phyloP scores from a whole-genome alignment of 2,113 vertebrate genomes.

The Pseudopipra pipra region DNA sequence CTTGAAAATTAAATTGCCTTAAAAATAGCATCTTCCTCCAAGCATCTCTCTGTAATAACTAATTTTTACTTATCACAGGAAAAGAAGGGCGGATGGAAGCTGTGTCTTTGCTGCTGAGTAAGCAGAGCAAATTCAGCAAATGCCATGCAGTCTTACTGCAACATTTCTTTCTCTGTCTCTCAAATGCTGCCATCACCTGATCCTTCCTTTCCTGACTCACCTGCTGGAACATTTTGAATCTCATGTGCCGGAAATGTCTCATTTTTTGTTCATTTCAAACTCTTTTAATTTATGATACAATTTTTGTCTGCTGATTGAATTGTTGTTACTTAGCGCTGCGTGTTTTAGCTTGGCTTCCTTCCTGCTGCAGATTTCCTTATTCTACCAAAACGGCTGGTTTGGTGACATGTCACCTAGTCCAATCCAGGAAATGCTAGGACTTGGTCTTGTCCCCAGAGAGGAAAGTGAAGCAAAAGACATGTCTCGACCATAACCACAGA shows the following conservation, averaged over 20 bases:
- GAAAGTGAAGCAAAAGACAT: neutral
- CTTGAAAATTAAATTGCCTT: neutral
- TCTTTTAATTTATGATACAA: neutral
- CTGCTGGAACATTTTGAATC: neutral
- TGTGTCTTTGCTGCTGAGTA: neutral
- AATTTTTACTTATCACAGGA: neutral
- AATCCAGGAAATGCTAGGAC: neutral
- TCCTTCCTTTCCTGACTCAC: neutral
- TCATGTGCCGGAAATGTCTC: neutral
- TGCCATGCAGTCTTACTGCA: neutral
- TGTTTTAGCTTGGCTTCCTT: neutral
- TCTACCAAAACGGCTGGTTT: neutral
- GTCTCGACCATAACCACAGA: neutral
- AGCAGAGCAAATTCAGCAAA: neutral
- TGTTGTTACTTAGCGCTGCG: neutral
- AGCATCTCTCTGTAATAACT: neutral
- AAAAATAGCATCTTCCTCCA: neutral
- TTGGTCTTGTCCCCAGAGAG: neutral
- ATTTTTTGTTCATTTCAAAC: neutral
- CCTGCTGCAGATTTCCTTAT: neutral
- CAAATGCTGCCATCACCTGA: neutral
- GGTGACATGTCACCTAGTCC: neutral
- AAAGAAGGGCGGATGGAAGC: neutral
- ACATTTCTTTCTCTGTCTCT: neutral
- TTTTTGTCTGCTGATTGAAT: neutral